Evolutionary conservation across 2,797 vertebrate species (phyloP).

Genomic region (Balearica regulorum): DNA sequence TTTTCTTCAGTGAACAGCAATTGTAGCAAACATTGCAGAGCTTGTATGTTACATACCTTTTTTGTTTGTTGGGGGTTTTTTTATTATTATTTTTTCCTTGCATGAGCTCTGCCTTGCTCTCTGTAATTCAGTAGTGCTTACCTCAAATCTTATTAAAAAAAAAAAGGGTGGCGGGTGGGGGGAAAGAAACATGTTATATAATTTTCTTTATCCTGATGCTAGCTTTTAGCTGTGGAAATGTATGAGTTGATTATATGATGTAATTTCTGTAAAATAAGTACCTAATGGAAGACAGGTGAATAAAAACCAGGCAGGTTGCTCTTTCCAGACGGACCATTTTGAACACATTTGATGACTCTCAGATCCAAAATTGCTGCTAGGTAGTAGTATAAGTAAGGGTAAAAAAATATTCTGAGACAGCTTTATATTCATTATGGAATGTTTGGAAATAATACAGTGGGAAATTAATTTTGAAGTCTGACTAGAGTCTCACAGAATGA

Average conservation of each 20-base stretch:
- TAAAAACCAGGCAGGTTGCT: neutral
- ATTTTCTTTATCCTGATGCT: neutral
- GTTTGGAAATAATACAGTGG: neutral
- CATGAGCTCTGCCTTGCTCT: neutral
- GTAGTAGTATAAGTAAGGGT: neutral
- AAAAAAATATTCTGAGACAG: neutral
- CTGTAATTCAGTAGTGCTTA: neutral
- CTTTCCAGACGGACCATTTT: neutral
- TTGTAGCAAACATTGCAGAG: neutral
- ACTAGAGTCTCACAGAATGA: neutral
- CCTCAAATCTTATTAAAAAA: neutral
- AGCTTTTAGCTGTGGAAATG: neutral
- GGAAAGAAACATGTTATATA: neutral
- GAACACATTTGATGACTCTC: neutral
- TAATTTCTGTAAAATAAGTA: neutral
- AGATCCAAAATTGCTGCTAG: neutral
- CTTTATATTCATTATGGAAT: neutral
- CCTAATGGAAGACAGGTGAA: neutral
- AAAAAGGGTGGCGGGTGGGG: too few species aligned
- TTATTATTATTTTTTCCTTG: neutral
- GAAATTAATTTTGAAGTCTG: conserved; percentile 38
- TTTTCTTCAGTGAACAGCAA: neutral
- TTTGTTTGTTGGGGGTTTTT: too few species aligned
- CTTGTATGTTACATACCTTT: neutral
- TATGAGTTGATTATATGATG: neutral